These are phyloP conservation scores for Cybosia mesomella DNA, from an alignment of 2,888 invertebrate genomes.

Conservation along the genomic window DNA sequence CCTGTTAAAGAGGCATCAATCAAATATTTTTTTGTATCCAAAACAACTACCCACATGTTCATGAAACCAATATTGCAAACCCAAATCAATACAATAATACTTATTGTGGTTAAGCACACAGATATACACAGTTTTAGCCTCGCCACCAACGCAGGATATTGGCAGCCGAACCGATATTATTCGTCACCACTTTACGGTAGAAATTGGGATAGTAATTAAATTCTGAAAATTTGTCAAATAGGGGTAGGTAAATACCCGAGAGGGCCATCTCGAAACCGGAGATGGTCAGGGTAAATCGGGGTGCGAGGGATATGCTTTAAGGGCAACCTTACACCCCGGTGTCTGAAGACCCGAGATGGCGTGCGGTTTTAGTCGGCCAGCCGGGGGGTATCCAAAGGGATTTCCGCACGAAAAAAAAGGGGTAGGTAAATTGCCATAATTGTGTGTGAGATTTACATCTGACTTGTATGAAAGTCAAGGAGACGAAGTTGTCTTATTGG, in stretches of 20 bases:
- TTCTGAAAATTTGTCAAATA: not conserved
- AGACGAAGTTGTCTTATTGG: no score
- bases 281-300: no score
- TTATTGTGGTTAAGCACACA: conserved; percentile 56
- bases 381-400: no score
- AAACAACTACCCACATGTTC: not conserved
- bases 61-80: conserved; percentile 43
- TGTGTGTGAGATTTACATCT: not conserved
- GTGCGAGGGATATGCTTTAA: no score
- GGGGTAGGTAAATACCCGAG: no score
- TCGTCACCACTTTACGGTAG: conserved; percentile 49
- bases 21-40: not conserved
- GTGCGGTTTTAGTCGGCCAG: no score
- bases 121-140: conserved; percentile 38
- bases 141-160: conserved; percentile 60
- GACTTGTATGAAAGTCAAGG: no score
- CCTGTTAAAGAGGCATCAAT: not conserved
- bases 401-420: no score
- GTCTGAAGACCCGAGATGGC: no score
- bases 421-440: not conserved
- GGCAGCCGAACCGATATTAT: conserved; percentile 58
- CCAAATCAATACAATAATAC: conserved; percentile 57
- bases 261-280: no score
- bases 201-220: conserved; percentile 4
- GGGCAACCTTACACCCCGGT: no score